Conservation (phyloP, 2,888 invertebrate genomes). For the Limnephilus marmoratus region DNA sequence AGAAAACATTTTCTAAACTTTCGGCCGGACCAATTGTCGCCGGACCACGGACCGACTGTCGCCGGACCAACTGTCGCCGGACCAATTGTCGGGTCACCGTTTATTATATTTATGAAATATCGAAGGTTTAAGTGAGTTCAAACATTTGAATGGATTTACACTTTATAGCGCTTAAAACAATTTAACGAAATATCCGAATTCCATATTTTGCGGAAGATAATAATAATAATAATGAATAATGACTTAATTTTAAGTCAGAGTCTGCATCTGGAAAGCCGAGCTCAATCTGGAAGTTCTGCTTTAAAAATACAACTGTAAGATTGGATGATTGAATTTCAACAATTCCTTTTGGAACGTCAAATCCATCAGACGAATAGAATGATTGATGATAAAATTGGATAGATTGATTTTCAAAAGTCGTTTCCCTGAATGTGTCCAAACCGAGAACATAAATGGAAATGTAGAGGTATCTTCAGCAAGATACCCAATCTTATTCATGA, state of each 20-base stretch:
- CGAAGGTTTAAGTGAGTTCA: not conserved
- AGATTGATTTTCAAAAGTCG: not conserved
- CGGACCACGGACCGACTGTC: too few relatives aligned
- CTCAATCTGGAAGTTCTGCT: not conserved
- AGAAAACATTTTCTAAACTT: too few relatives aligned
- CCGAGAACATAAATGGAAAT: not conserved
- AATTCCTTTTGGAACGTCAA: slow-evolving; percentile 2
- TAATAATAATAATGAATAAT: not conserved
- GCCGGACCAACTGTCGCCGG: too few relatives aligned
- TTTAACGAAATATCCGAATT: not conserved
- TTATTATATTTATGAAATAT: too few relatives aligned
- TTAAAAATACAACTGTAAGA: not conserved
- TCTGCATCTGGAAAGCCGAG: not conserved
- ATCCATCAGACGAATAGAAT: slow-evolving; percentile 17
- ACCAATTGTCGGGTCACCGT: too few relatives aligned
- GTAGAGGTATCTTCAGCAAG: not conserved
- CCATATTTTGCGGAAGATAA: too few relatives aligned
- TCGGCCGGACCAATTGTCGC: too few relatives aligned
- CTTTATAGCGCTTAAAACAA: not conserved
- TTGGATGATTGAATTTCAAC: slow-evolving; percentile 8
- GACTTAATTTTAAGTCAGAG: not conserved
- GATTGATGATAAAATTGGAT: not conserved
- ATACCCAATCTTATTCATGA: not conserved
- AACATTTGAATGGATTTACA: not conserved
- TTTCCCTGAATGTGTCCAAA: not conserved